These are phyloP conservation scores for Zeugodacus cucurbitae DNA, from an alignment of 1,140 invertebrate genomes.

Conservation along the genomic window DNA sequence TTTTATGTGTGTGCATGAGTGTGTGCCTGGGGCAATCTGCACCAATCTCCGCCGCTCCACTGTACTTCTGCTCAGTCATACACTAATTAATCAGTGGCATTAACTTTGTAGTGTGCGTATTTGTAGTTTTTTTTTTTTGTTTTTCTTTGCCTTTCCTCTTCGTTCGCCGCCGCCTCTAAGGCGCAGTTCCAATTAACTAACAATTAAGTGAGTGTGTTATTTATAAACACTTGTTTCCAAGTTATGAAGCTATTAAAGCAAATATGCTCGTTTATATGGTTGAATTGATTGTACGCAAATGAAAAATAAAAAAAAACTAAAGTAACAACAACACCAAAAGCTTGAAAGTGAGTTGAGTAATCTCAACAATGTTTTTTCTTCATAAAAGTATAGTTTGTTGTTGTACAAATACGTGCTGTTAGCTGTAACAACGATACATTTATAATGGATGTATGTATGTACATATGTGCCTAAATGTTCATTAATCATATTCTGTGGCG, in stretches of 20 bases:
- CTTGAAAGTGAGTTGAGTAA: background rate
- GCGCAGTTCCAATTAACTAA: constrained; percentile 17
- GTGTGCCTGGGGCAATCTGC: no score
- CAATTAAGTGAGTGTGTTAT: constrained; percentile 35
- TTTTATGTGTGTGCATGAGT: background rate
- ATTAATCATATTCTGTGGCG: background rate
- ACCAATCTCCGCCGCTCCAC: no score
- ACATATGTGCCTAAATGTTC: background rate
- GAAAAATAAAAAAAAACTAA: background rate
- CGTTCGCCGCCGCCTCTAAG: background rate
- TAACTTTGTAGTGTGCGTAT: background rate
- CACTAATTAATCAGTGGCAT: constrained; percentile 6
- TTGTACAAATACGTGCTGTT: background rate
- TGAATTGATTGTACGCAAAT: background rate
- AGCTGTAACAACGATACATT: background rate
- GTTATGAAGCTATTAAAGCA: constrained; percentile 21
- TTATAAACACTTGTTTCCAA: constrained; percentile 33
- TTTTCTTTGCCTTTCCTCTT: background rate
- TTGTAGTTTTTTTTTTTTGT: background rate
- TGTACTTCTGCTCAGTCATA: background rate
- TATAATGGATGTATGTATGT: background rate
- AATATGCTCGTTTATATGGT: background rate
- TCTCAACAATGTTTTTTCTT: background rate
- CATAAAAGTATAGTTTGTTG: background rate
- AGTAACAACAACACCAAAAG: background rate